Evolutionary conservation across 2,888 invertebrate genomes (phyloP).

Genomic region (Theodoxus fluviatilis): DNA sequence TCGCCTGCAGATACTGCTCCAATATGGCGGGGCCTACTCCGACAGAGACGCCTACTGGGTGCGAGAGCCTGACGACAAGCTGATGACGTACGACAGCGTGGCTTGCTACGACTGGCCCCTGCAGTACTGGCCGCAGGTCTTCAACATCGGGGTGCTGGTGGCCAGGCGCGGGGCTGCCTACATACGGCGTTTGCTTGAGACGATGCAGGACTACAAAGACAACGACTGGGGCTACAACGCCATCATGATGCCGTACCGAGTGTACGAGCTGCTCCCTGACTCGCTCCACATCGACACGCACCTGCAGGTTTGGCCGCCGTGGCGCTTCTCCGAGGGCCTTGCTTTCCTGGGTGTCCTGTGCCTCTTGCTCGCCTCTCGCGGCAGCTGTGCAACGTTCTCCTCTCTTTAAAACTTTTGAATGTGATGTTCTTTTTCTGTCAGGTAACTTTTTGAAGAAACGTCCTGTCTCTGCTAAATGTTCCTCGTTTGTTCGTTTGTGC

Average conservation of each 20-base stretch:
- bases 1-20: slow-evolving; percentile 35
- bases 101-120: slow-evolving; percentile 45
- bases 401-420: too few species aligned
- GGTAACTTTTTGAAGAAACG: too few species aligned
- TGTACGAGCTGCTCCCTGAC: slow-evolving; percentile 44
- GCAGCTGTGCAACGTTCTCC: too few species aligned
- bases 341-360: too few species aligned
- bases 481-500: too few species aligned
- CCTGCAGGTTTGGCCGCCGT: too few species aligned
- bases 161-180: slow-evolving; percentile 35
- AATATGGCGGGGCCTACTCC: slow-evolving; percentile 50
- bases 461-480: too few species aligned
- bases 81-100: slow-evolving; percentile 42
- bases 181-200: slow-evolving; percentile 29
- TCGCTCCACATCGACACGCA: slow-evolving; percentile 40
- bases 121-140: slow-evolving; percentile 34
- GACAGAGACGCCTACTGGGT: slow-evolving; percentile 51
- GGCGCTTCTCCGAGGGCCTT: too few species aligned
- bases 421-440: too few species aligned
- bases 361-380: too few species aligned
- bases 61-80: slow-evolving; percentile 33
- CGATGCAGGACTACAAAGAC: slow-evolving; percentile 28
- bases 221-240: slow-evolving; percentile 32
- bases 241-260: slow-evolving; percentile 31
- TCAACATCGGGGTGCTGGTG: slow-evolving; percentile 39